Percentiles rank a stretch among this genome's conserved stretches.
phyloP scores from a whole-genome alignment of 2,888 invertebrate genomes.

The Athalia rosae region DNA sequence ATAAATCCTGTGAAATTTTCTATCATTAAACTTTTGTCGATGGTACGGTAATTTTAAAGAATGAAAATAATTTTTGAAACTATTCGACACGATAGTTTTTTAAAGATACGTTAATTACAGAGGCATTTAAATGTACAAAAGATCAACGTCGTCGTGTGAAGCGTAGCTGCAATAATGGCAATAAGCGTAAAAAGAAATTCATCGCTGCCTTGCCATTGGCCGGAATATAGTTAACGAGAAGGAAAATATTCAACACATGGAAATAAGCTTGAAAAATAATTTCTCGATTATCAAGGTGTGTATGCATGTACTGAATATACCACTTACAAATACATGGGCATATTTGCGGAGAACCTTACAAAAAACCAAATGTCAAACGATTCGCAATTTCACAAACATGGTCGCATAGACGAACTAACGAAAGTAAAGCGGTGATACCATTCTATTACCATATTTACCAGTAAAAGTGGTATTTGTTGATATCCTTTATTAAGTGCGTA shows the following conservation, averaged over 20 bases:
- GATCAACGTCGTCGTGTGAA: conserved; percentile 11
- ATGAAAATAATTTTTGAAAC: not conserved
- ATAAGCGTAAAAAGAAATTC: not conserved
- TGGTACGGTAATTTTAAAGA: not conserved
- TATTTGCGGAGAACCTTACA: too few species aligned
- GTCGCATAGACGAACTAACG: not conserved
- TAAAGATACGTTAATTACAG: not conserved
- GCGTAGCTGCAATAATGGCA: not conserved
- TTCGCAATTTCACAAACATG: conserved; percentile 16
- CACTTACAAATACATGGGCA: too few species aligned
- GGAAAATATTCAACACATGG: conserved; percentile 3
- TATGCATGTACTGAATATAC: not conserved
- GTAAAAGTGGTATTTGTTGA: too few species aligned
- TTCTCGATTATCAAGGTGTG: conserved; percentile 21
- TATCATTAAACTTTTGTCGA: not conserved
- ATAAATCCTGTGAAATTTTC: not conserved
- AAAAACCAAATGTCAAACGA: not conserved
- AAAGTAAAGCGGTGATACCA: too few species aligned
- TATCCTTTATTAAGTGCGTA: too few species aligned
- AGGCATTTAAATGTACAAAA: conserved; percentile 1
- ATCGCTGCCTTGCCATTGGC: conserved; percentile 24
- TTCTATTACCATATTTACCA: too few species aligned
- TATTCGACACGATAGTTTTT: not conserved
- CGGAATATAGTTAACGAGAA: not conserved
- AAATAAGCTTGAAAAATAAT: conserved; percentile 24